Conservation (phyloP, 2,797 vertebrate species). For the Lepus oiostolus region DNA sequence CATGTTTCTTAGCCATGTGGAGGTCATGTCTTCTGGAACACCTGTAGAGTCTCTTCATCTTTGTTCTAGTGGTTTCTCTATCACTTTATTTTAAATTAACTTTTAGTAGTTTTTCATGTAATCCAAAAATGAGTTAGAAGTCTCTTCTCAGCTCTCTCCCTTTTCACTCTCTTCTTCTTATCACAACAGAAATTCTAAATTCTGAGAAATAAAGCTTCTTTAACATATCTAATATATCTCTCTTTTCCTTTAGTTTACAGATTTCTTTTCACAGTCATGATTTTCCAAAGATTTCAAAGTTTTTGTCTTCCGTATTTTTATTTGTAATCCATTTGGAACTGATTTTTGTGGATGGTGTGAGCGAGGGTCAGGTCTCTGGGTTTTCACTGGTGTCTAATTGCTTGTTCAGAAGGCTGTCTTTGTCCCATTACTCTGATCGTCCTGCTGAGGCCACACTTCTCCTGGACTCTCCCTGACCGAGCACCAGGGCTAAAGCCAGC, state of each 20-base stretch:
- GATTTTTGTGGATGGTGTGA: background rate
- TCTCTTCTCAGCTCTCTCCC: background rate
- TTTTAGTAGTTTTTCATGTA: background rate
- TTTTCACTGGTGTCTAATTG: background rate
- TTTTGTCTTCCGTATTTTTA: background rate
- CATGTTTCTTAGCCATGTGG: background rate
- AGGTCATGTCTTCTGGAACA: background rate
- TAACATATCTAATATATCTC: background rate
- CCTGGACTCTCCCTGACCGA: background rate
- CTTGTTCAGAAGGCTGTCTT: background rate
- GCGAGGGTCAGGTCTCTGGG: background rate
- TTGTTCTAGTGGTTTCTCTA: background rate
- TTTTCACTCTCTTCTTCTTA: background rate
- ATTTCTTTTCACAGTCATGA: conserved; percentile 9
- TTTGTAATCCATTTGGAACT: background rate
- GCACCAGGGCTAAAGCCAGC: background rate
- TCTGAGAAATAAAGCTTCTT: conserved; percentile 18
- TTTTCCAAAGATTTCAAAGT: background rate
- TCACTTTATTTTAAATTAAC: background rate
- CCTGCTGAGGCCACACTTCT: background rate
- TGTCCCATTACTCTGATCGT: background rate
- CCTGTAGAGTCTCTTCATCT: background rate
- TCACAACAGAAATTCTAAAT: conserved; percentile 34
- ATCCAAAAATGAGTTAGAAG: background rate
- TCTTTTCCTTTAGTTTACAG: background rate